A percentile compares a stretch with the other conserved stretches of the same genome.
These are phyloP conservation scores for Oophaga sylvatica DNA, from an alignment of 2,797 vertebrate species.

Conservation along the genomic window DNA sequence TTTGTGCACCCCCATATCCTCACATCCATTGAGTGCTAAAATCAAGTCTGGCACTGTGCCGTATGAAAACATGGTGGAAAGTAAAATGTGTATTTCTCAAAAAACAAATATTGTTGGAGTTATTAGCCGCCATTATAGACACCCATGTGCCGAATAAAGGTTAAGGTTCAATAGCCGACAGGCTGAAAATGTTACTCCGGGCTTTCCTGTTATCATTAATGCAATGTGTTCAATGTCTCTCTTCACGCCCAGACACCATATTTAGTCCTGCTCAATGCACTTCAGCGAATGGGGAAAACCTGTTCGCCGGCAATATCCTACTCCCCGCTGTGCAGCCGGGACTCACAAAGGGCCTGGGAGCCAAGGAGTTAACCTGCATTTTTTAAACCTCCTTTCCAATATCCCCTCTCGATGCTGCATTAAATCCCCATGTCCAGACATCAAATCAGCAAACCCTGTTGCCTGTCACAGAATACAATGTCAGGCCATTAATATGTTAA, in stretches of 20 bases:
- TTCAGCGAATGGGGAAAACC: constrained; percentile 63
- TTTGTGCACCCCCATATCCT: background rate
- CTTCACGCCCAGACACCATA: constrained; percentile 61
- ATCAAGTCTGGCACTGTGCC: background rate
- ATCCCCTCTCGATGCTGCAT: constrained; percentile 80
- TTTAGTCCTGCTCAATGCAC: constrained; percentile 68
- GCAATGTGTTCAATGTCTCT: constrained; percentile 44
- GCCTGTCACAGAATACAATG: constrained; percentile 98
- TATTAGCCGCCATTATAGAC: background rate
- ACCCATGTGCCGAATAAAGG: background rate
- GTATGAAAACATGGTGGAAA: background rate
- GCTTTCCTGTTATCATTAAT: constrained; percentile 21
- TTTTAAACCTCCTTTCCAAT: constrained; percentile 79
- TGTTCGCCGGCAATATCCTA: constrained; percentile 63
- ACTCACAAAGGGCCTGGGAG: constrained; percentile 71
- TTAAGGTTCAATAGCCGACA: constrained; percentile 24
- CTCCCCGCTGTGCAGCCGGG: constrained; percentile 66
- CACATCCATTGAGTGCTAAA: background rate
- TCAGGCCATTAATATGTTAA: constrained; percentile 99
- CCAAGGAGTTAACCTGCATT: constrained; percentile 82
- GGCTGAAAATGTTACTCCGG: constrained; percentile 13
- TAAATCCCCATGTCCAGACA: constrained; percentile 85
- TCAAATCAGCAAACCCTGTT: constrained; percentile 85
- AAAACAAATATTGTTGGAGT: background rate
- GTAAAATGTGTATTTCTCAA: background rate